Base-by-base conservation (phyloP, 2,888 invertebrate genomes). In the Apomyelois bistriatella region DNA sequence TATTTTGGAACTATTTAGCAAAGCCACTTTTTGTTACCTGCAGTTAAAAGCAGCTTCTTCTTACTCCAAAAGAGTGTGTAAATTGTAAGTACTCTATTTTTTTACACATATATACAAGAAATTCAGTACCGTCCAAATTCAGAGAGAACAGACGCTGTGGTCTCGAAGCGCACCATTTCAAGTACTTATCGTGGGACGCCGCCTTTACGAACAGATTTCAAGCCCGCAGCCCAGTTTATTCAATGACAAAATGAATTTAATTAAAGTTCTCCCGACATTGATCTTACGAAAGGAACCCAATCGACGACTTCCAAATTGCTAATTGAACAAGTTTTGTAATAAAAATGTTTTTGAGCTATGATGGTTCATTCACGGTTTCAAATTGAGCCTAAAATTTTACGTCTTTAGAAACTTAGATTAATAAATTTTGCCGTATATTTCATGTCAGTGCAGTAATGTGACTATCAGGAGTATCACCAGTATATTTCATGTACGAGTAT, bases 221-320 rank as follows among this genome's bases (percentile, higher is more conserved):
- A 52, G 62, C 56, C 58, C n/a, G n/a, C n/a, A 53, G 62, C 64
- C 65, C 57, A 65, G 62, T 71, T 70, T 69, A 74, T 72, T 69
- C 66, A 71, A 68, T 72, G 66, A 66, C 71, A 68, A 72, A 74
- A 76, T 72, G 59, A 73, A 72, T 76, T 76, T 72, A 75, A 76
- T 78, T 76, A 74, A 74, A 73, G 62, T 72, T 74, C 48, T 60
- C 53, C 53, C 60, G 64, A 66, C 70, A 70, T 69, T 72, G 70
- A 74, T 75, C 68, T 71, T 64, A 54, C 54, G 56, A 62, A 66
- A 54, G 62, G 61, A 62, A 65, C 60, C 61, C 63, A 64, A 73
- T 73, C 47, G 59, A 54, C 57, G 57, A 61, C 61, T 60, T 61
- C 61, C 56, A 58, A 63, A 61, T 64, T 62, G 60, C 61, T 67